A percentile compares a stretch with the other conserved stretches of the same genome.
Conservation (phyloP, 2,797 vertebrate species). For the Myiotriccus ornatus region DNA sequence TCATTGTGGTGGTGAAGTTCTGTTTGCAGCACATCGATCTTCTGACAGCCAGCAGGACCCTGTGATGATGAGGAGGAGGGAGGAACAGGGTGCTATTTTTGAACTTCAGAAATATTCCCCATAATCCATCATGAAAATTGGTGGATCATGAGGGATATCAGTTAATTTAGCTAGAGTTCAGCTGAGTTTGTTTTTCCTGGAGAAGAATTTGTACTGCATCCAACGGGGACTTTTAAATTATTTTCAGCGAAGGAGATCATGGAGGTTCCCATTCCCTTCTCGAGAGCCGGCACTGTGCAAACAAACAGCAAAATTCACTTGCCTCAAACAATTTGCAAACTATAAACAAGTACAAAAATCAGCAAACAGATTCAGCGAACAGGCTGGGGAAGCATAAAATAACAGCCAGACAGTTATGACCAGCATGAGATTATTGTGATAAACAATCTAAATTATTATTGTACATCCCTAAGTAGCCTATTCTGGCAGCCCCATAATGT, state of each 20-base stretch:
- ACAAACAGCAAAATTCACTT: slow-evolving; percentile 14
- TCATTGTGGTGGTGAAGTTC: neutral
- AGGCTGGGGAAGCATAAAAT: slow-evolving; percentile 44
- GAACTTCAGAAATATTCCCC: neutral
- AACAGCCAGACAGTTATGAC: slow-evolving; percentile 37
- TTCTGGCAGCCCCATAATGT: slow-evolving; percentile 22
- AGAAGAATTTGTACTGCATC: neutral
- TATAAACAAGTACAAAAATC: neutral
- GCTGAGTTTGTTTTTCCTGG: neutral
- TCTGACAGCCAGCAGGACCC: neutral
- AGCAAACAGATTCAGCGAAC: slow-evolving; percentile 4
- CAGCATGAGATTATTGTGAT: slow-evolving; percentile 36
- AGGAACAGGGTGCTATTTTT: neutral
- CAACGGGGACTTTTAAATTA: neutral
- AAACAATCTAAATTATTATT: slow-evolving; percentile 55
- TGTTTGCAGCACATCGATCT: neutral
- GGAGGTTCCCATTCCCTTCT: neutral
- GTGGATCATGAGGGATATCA: neutral
- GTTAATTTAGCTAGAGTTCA: slow-evolving; percentile 32
- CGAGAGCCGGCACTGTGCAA: neutral
- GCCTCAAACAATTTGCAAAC: neutral
- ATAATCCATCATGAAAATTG: neutral
- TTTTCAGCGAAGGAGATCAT: neutral
- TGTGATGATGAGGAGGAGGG: neutral
- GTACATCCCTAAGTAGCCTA: slow-evolving; percentile 32